Base-by-base conservation (phyloP, 2,888 invertebrate species). In the Sphecodes monilicornis region DNA sequence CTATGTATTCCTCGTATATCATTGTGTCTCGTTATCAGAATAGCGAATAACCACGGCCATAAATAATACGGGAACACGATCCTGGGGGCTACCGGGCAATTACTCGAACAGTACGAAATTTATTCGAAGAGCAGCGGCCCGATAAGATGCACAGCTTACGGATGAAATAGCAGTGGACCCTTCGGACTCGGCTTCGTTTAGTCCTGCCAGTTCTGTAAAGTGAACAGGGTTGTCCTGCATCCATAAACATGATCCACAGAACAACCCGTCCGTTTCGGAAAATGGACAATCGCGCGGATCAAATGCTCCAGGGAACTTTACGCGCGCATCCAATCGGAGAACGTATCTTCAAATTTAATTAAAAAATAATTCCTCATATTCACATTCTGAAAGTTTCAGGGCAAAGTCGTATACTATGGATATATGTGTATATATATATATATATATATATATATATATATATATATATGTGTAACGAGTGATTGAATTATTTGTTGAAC, bases 91-190 rank as follows among this genome's bases (percentile, higher is more conserved):
- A 50, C 18, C 74, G 46, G 41, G 46, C 74, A 85, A 85, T 85
- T 85, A 85, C 85, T 72, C 85, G 71, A 80, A 75, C 64, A 66
- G 46, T 54, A 64, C 41, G 78, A 54, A 81, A 86, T 85, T 86
- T 86, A 86, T 86, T 86, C 86, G 77, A n/a, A 46, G 86, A 81
- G 75, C 85, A 8, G 22, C 76, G 78, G 73, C 75, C 57, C 79
- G 86, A 80, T 85, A 86, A 86, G 86, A 85, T 76, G 85, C 72
- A 64, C 76, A 80, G 75, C 73, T 77, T 74, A 68, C 76, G 85
- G 39, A 80, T 78, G 82, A 85, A 90, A 87, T 89, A 79, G 41
- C 68, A 82, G 39, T 64, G 66, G 80, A 66, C 76, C 80, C 29
- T 81, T 90, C 41, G 70, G 76, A 82, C 69, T 68, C 39, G 18